Base-by-base conservation (phyloP, 2,113 vertebrate species). In the Grammomys surdaster region DNA sequence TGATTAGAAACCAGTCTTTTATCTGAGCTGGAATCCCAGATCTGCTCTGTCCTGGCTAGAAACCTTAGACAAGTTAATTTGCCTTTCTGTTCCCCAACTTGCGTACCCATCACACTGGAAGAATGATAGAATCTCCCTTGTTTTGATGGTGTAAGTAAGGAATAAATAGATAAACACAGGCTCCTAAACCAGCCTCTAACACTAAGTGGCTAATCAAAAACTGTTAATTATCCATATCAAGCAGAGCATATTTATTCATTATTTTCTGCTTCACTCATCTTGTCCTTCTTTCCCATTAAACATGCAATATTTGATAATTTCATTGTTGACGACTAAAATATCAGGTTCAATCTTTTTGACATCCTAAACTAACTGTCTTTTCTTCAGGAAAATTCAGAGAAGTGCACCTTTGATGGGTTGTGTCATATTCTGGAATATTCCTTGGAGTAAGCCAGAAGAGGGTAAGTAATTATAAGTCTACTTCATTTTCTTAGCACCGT, bases 321-420 rank as follows among this genome's bases (percentile, higher is more conserved):
- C 11, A 67, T 43, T 73, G 86, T 78, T 73, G 13, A 51, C 22
- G 76, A 95, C 20, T 54, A 90, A 91, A 91, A 36, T 87, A 80
- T 69, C 63, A 80, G 24, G 78, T 40, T 73, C 63, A 69, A 56
- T 36, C 19, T 19, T 95, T 94, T 88, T 56, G 22, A 13, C 40
- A 73, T 89, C 48, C 72, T 97, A 81, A 81, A 90, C 54, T 78
- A 81, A 90, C 54, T 78, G 80, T 69, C 85, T 82, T 16, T 75
- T 94, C 63, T 93, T 95, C 10, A 93, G 89, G 72, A 96, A 90
- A 97, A 65, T 13, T 58, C 26, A 70, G 16, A 36, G 33, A 7
- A 72, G 70, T 24, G 40, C 9, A 72, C 1, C 70, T 51, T 51
- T 88, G 17, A 72, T 86, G 31, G 28, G 14, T 4, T 87, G 7